Evolutionary conservation across 1,140 invertebrate genomes (phyloP), one percentile per base, ranked within the genome.

Genomic region (Ectropis grisescens): DNA sequence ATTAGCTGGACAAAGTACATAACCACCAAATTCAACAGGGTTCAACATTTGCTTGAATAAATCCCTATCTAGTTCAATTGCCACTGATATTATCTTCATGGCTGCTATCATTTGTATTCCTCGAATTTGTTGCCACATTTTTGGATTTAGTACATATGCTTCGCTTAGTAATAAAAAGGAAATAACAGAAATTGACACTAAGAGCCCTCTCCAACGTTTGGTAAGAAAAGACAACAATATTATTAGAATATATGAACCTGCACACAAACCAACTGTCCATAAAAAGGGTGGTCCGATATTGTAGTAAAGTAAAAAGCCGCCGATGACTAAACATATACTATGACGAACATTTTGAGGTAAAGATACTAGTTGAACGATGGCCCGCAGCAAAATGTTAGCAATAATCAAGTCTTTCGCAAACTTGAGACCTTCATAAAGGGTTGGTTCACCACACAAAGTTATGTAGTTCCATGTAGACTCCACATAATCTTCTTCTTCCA

Each of bases 11-110:
- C 91, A 92, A 29, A 95, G 86, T 27, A 92, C 82, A 61, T 98
- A 98, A 2, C 95, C 95, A 50, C 86, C 80, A 72, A 88, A 95
- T 52, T 89, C 87, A 37, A 85, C 81, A 41, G 88, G 74, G 42
- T 82, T 78, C 9, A 89, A 90, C 35, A 88, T 71, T n/a, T 74
- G 64, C 19, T 82, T 79, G 29, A 85, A 79, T 27, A 85, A 61
- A 36, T 78, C 75, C 41, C 70, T 79, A 42, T 90, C 87, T 12
- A 93, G 49, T 55, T 96, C 93, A 70, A 91, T 91, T 11, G 88
- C 90, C 29, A 97, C 58, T 32, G 95, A 97, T 37, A 97, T 92
- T 8, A 93, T 82, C 84, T 98, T 98, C 94, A 98, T 97, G 5
- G 91, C 87, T 23, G 92, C 85, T 29, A 97, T 87, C 93, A 98